Conservation (phyloP, 2,113 vertebrate species). For the Murina feae region DNA sequence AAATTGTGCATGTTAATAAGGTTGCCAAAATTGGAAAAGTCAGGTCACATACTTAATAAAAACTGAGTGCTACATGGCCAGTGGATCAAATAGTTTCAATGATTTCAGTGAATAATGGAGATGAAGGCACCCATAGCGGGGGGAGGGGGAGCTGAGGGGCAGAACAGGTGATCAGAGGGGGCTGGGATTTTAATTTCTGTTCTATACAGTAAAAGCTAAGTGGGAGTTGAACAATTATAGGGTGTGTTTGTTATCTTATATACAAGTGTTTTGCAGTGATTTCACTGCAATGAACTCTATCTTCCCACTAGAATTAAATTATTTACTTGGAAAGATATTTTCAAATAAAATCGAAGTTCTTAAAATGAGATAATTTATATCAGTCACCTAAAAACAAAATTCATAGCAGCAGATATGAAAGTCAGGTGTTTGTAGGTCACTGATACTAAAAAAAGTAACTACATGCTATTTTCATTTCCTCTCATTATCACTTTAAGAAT, state of each 20-base stretch:
- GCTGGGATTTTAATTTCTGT: too few relatives aligned
- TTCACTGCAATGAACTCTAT: background rate
- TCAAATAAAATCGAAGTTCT: background rate
- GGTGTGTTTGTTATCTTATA: too few relatives aligned
- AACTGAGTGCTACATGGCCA: background rate
- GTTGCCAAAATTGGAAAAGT: background rate
- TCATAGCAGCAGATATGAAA: background rate
- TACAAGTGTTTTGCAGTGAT: slow-evolving; percentile 5
- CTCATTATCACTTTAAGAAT: background rate
- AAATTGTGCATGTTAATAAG: background rate
- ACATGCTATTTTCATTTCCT: background rate
- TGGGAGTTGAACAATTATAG: too few relatives aligned
- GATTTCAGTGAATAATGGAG: background rate
- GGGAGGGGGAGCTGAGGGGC: too few relatives aligned
- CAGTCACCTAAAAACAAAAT: background rate
- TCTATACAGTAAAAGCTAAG: too few relatives aligned
- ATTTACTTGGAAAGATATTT: background rate
- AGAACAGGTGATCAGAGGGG: too few relatives aligned
- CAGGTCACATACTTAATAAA: background rate
- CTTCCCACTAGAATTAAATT: background rate
- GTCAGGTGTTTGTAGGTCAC: background rate
- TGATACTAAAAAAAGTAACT: background rate
- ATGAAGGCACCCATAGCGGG: too few relatives aligned
- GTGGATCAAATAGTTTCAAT: background rate
- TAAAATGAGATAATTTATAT: slow-evolving; percentile 7